Percentiles rank a stretch among this genome's conserved stretches.
These are phyloP conservation scores for Halcyon chelicuti DNA, from an alignment of 2,797 vertebrate species.

Conservation along the genomic window DNA sequence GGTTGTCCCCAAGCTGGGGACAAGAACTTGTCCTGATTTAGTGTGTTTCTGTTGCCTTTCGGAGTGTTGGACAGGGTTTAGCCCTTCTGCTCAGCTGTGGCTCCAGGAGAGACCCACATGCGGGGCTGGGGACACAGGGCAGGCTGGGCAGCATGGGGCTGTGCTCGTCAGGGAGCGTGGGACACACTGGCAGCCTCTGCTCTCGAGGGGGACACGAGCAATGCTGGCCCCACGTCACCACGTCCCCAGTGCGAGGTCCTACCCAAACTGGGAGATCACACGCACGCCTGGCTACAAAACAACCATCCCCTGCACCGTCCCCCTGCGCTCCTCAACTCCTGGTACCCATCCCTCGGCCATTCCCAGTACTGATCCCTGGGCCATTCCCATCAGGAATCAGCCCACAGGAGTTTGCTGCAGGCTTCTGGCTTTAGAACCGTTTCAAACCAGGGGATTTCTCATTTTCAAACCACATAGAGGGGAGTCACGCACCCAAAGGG, in stretches of 20 bases:
- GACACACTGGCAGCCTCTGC: not conserved
- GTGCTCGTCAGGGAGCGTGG: not conserved
- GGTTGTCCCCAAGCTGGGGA: not conserved
- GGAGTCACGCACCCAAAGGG: not conserved
- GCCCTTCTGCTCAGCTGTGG: not conserved
- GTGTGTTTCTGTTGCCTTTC: fast-evolving
- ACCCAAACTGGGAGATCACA: not conserved
- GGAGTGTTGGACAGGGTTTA: not conserved
- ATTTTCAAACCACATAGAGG: fast-evolving
- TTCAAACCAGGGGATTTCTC: not conserved
- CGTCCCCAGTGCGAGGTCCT: fast-evolving
- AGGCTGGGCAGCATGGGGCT: not conserved
- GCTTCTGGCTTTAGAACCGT: conserved; percentile 6
- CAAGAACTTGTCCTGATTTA: not conserved
- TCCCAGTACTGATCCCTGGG: not conserved
- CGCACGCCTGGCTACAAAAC: not conserved
- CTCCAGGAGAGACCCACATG: fast-evolving
- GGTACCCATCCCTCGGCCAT: too few species aligned
- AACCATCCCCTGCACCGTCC: not conserved
- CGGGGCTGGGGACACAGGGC: fast-evolving
- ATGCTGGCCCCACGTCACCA: not conserved
- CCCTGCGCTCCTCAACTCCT: not conserved
- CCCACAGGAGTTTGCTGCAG: conserved; percentile 39
- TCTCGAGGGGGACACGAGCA: fast-evolving
- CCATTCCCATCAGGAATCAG: not conserved